These are phyloP conservation scores for Herpetotheres cachinnans DNA, from an alignment of 2,113 vertebrate species.

Conservation along the genomic window DNA sequence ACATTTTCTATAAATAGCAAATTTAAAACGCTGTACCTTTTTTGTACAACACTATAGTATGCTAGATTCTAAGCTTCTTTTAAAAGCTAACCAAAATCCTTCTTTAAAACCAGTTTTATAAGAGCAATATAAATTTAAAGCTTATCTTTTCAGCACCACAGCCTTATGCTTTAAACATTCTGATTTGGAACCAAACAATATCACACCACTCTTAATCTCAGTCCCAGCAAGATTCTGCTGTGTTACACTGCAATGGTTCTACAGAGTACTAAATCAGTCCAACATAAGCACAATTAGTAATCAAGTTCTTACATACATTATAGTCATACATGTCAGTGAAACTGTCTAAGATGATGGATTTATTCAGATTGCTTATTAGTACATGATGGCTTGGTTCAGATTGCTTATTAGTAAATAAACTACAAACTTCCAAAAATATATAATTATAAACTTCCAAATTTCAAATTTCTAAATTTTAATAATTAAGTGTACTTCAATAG, in stretches of 20 bases:
- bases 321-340: background rate
- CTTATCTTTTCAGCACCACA: background rate
- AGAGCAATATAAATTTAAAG: background rate
- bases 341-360: background rate
- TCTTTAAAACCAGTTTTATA: background rate
- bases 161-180: background rate
- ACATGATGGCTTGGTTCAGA: too few relatives aligned
- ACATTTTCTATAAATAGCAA: background rate
- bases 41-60: background rate
- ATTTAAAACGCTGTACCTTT: background rate
- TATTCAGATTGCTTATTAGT: background rate
- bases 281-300: background rate
- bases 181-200: background rate
- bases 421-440: too few relatives aligned
- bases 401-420: too few relatives aligned
- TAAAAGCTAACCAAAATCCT: background rate
- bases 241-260: background rate
- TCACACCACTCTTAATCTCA: background rate
- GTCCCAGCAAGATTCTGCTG: background rate
- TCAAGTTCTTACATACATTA: background rate
- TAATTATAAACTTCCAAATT: background rate
- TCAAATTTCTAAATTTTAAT: background rate
- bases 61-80: background rate
- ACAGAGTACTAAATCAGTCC: background rate
- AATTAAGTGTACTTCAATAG: background rate